These are phyloP conservation scores for Macaria notata DNA, from an alignment of 2,888 invertebrate species.

Conservation along the genomic window DNA sequence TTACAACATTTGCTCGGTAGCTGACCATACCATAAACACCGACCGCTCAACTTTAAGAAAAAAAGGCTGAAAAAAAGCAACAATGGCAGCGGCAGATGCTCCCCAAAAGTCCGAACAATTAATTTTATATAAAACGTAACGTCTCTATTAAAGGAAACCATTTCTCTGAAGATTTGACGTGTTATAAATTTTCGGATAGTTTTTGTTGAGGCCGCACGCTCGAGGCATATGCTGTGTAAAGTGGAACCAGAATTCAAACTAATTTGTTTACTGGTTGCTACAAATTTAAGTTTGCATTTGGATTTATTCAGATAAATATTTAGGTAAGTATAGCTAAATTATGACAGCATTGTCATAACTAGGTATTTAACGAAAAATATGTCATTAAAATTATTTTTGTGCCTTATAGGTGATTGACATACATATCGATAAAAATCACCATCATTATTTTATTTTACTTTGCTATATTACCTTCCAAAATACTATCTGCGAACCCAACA, in stretches of 20 bases:
- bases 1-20: conserved; percentile 10
- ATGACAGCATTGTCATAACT: no score
- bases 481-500: no score
- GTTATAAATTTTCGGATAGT: conserved; percentile 75
- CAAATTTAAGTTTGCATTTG: no score
- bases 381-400: no score
- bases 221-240: conserved; percentile 17
- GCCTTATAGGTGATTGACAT: no score
- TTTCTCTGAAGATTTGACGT: conserved; percentile 76
- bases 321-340: no score
- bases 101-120: conserved; percentile 59
- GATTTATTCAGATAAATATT: no score
- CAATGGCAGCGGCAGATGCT: conserved; percentile 70
- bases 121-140: conserved; percentile 73
- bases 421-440: no score
- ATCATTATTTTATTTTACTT: no score
- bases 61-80: conserved; percentile 46
- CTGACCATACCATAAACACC: conserved; percentile 33
- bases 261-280: no score
- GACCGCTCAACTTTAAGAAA: conserved; percentile 35
- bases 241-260: conserved; percentile 1
- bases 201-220: conserved; percentile 47
- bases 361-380: no score
- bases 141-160: conserved; percentile 79
- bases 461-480: no score